Evolutionary conservation across 2,113 vertebrate genomes (phyloP).

Genomic region (Pachycephala philippinensis): DNA sequence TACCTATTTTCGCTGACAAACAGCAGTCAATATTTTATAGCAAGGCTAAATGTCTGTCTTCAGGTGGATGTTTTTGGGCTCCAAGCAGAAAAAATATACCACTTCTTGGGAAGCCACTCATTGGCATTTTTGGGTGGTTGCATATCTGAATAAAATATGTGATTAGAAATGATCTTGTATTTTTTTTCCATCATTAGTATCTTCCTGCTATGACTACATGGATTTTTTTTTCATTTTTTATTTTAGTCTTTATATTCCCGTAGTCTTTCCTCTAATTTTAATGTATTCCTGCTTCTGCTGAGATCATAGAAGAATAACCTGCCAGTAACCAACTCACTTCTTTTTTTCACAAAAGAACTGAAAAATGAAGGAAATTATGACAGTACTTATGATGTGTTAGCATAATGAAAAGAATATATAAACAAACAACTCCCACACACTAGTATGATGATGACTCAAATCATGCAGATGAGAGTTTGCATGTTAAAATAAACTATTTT

Average conservation of each 20-base stretch:
- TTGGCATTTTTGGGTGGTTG: neutral
- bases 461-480: neutral
- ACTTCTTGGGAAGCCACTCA: neutral
- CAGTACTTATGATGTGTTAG: neutral
- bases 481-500: neutral
- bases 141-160: neutral
- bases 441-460: neutral
- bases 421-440: neutral
- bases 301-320: neutral
- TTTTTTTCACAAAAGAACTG: neutral
- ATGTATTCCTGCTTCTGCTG: neutral
- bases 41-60: neutral
- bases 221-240: too few relatives aligned
- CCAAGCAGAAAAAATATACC: neutral
- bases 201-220: neutral
- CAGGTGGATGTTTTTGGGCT: neutral
- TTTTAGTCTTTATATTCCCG: neutral
- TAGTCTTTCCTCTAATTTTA: neutral
- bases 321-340: rapidly evolving
- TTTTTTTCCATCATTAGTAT: neutral
- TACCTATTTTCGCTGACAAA: neutral
- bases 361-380: neutral
- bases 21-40: neutral
- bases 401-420: neutral
- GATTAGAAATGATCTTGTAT: neutral